Percentiles rank a stretch among this genome's conserved stretches.
These are phyloP conservation scores for Cantharis rufa DNA, from an alignment of 2,888 invertebrate species.

Conservation along the genomic window DNA sequence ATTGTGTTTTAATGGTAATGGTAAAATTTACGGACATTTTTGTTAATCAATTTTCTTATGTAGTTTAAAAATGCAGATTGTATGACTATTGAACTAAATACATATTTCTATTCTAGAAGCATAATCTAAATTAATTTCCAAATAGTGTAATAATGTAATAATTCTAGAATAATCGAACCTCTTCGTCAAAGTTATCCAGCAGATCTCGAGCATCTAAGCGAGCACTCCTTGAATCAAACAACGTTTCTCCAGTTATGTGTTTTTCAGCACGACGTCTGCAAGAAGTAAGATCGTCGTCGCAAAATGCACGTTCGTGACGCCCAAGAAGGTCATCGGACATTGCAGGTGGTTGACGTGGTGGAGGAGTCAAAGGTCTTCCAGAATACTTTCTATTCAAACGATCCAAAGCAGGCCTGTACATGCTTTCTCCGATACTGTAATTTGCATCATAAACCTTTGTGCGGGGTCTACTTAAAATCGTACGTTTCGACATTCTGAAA, in stretches of 20 bases:
- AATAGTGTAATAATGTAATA: conserved; percentile 7
- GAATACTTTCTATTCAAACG: conserved; percentile 73
- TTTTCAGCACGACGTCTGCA: conserved; percentile 59
- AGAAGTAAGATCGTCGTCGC: conserved; percentile 58
- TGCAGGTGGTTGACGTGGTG: conserved; percentile 38
- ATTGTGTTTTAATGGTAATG: not conserved
- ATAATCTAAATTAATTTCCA: not conserved
- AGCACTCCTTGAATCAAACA: conserved; percentile 69
- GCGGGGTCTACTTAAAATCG: conserved; percentile 63
- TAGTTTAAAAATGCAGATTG: conserved; percentile 14
- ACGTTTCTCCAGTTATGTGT: conserved; percentile 59
- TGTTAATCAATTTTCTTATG: not conserved
- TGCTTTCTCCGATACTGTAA: conserved; percentile 82
- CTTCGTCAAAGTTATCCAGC: conserved; percentile 57
- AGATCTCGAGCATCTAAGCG: conserved; percentile 55
- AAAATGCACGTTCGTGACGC: conserved; percentile 56
- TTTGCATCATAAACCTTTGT: conserved; percentile 86
- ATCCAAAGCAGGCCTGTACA: conserved; percentile 78
- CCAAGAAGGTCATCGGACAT: conserved; percentile 49
- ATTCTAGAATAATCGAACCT: conserved; percentile 50
- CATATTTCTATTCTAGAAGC: conserved; percentile 9
- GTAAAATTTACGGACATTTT: not conserved
- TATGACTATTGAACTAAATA: conserved; percentile 7
- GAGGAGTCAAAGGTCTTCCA: conserved; percentile 56
- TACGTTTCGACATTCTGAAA: conserved; percentile 47